Conservation (phyloP, 1,140 invertebrate species). For the Bradynema listronoti region DNA sequence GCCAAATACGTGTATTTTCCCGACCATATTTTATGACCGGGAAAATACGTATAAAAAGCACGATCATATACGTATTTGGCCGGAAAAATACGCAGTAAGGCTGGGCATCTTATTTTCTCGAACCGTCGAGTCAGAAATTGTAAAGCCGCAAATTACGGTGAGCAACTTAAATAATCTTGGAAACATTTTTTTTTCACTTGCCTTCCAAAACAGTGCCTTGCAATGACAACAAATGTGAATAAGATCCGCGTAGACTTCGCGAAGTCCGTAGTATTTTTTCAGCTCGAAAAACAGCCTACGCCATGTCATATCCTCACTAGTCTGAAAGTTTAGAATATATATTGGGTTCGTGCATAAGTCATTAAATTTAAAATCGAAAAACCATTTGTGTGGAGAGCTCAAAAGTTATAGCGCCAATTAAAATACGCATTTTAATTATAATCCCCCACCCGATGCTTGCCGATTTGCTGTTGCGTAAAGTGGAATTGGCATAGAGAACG, state of each 20-base stretch:
- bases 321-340: constrained; percentile 18
- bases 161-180: background rate
- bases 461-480: constrained; percentile 77
- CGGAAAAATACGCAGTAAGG: no score
- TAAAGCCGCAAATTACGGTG: no score
- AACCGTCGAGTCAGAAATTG: no score
- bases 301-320: constrained; percentile 27
- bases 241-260: constrained; percentile 89
- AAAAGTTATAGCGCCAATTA: constrained; percentile 5
- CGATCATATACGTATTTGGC: no score
- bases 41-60: no score
- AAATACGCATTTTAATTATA: constrained; percentile 24
- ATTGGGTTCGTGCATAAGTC: no score
- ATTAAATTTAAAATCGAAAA: no score
- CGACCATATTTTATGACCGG: no score
- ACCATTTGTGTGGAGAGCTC: constrained; percentile 10
- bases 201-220: constrained; percentile 89
- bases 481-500: constrained; percentile 79
- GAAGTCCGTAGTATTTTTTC: constrained; percentile 74
- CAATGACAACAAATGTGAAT: constrained; percentile 87
- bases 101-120: no score
- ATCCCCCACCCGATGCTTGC: constrained; percentile 58
- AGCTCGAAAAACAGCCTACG: constrained; percentile 51
- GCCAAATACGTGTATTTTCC: no score
- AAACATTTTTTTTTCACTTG: constrained; percentile 43